Evolutionary conservation across 2,888 invertebrate genomes (phyloP), one percentile per base, ranked within the genome.

Genomic region (Hybos culiciformis): DNA sequence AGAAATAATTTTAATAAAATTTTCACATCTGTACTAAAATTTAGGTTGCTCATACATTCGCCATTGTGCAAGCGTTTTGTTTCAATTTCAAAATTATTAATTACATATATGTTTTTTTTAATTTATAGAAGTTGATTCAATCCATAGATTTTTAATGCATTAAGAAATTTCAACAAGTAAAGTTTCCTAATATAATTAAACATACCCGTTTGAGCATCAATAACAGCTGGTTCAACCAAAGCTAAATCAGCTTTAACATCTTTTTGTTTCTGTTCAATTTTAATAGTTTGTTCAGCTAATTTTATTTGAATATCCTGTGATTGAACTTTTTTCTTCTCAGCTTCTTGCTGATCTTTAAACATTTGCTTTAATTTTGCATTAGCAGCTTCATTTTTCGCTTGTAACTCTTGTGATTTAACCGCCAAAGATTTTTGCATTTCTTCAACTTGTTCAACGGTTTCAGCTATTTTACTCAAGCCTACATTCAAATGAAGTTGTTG

Each of bases 281-380:
- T 84, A 46, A 88, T 78, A 1, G 91, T 93, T 72, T 97, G 94
- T 57, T 87, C 83, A 44, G 83, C 83, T 57, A 85, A 64, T 65
- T 78, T 73, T 29, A 75, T 73, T 69, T 94, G 94, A 60, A 99
- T 90, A 62, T 97, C 93, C 64, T 96, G 94, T 57, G 92, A 92
- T 58, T 94, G 91, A 29, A 92, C 88, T 67, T 99, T 99, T 69
- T 96, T 93, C 72, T 94, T 90, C 65, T 99, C 98, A 3, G 98
- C 98, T 66, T 97, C 96, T 59, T 97, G 96, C 65, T 97, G 96
- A 68, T 97, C 93, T 70, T 93, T 93, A 38, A 97, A 88, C 98
- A 99, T 99, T 67, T 99, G 96, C 52, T 91, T 83, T 39, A 99
- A 73, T 69, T 99, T 99, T n/a, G 91, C 88, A 66, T 98, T 99